A percentile compares a stretch with the other conserved stretches of the same genome.
phyloP scores from a whole-genome alignment of 2,888 invertebrate genomes.

The Biston stratarius region DNA sequence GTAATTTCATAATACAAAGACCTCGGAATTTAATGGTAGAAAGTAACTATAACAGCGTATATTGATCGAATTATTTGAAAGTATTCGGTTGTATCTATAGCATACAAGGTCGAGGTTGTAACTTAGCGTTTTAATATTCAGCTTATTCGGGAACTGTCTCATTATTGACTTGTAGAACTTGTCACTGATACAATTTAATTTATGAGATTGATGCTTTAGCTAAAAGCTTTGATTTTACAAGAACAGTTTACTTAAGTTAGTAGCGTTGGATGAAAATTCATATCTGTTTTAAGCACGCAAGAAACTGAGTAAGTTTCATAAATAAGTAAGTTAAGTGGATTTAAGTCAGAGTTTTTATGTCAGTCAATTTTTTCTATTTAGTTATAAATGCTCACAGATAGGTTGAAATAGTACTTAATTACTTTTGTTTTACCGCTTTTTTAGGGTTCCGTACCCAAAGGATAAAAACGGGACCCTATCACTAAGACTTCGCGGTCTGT shows the following conservation, averaged over 20 bases:
- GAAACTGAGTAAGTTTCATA: not conserved
- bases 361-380: not conserved
- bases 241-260: not conserved
- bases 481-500: no score
- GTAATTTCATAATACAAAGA: constrained; percentile 47
- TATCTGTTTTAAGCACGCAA: not conserved
- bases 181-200: constrained; percentile 19
- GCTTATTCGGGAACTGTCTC: constrained; percentile 11
- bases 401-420: no score
- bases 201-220: constrained; percentile 6
- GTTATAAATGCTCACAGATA: no score
- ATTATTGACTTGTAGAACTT: constrained; percentile 26
- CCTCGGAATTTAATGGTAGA: constrained; percentile 48
- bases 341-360: no score
- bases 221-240: constrained; percentile 1
- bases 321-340: no score
- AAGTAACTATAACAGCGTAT: constrained; percentile 34
- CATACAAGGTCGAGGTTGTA: constrained; percentile 24
- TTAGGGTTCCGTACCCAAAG: no score
- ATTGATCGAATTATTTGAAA: constrained; percentile 46
- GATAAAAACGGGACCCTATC: no score
- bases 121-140: constrained; percentile 23
- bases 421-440: no score
- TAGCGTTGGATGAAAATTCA: not conserved
- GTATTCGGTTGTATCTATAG: constrained; percentile 41